phyloP scores from a whole-genome alignment of 2,797 vertebrate genomes.

The Lutra lutra region DNA sequence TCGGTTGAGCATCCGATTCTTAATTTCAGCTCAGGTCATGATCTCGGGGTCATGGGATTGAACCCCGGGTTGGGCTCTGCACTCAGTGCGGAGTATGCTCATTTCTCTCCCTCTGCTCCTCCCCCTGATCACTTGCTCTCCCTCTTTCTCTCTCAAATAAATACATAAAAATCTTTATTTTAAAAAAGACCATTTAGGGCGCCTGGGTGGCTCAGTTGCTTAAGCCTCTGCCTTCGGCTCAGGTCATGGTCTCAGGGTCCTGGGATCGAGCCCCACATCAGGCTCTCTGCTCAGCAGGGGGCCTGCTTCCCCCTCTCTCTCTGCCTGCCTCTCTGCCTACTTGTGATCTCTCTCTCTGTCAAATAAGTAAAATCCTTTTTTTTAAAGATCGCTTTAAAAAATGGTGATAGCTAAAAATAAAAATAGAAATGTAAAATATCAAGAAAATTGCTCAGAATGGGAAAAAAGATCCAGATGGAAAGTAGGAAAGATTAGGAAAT shows the following conservation, averaged over 20 bases:
- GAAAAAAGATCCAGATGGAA: not conserved
- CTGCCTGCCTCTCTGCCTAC: too few species aligned
- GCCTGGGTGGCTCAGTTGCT: too few species aligned
- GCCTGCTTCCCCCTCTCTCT: too few species aligned
- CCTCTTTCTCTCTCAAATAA: not conserved
- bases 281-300: too few species aligned
- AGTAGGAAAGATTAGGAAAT: not conserved
- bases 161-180: not conserved
- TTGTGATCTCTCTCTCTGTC: too few species aligned
- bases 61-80: not conserved
- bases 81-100: too few species aligned
- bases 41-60: not conserved
- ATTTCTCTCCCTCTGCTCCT: not conserved
- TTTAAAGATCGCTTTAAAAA: not conserved
- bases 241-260: too few species aligned
- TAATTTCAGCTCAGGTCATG: not conserved
- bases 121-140: not conserved
- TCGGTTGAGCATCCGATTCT: not conserved
- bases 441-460: constrained; percentile 37
- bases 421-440: constrained; percentile 42
- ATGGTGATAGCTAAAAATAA: not conserved
- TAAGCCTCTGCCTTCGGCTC: too few species aligned
- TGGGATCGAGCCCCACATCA: too few species aligned
- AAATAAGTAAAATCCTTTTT: too few species aligned
- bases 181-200: too few species aligned